phyloP scores from a whole-genome alignment of 37 sponge, comb jelly and placozoan species.

The Amphimedon queenslandica region DNA sequence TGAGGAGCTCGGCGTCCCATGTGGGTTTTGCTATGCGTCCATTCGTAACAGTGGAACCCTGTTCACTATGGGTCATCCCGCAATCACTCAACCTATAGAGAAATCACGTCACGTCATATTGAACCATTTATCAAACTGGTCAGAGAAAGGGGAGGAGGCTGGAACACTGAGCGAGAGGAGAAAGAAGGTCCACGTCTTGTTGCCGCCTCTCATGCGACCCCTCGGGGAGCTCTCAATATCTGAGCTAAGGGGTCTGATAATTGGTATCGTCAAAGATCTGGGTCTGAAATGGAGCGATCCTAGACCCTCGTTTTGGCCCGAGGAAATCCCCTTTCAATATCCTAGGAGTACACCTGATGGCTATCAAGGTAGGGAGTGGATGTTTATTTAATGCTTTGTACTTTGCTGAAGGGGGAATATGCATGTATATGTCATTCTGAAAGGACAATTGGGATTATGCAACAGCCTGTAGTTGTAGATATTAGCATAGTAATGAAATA shows the following conservation, averaged over 20 bases:
- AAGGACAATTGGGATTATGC: too few relatives aligned
- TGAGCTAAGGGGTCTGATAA: conserved; percentile 42
- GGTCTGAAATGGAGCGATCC: conserved; percentile 56
- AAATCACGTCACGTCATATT: conserved; percentile 47
- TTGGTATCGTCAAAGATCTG: conserved; percentile 59
- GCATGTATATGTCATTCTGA: too few relatives aligned
- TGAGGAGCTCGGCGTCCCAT: conserved; percentile 49
- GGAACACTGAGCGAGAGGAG: not conserved
- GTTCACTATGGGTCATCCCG: conserved; percentile 47
- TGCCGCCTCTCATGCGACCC: conserved; percentile 45
- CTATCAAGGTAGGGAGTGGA: conserved; percentile 35
- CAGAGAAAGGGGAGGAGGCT: not conserved
- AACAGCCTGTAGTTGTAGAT: too few relatives aligned
- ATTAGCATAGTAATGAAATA: too few relatives aligned
- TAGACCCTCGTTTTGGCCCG: conserved; percentile 62
- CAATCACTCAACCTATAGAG: conserved; percentile 63
- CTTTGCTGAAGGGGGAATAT: too few relatives aligned
- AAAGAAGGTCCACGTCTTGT: conserved; percentile 52
- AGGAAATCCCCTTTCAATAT: conserved; percentile 46
- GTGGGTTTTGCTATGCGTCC: conserved; percentile 59
- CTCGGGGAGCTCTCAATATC: conserved; percentile 33
- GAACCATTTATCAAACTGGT: conserved; percentile 14
- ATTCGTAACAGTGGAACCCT: conserved; percentile 54
- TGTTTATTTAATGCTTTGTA: too few relatives aligned
- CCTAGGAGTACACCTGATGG: conserved; percentile 37